Percentiles rank a stretch among this genome's conserved stretches.
phyloP scores from a whole-genome alignment of 2,888 invertebrate species.

The Tortricodes alternella region DNA sequence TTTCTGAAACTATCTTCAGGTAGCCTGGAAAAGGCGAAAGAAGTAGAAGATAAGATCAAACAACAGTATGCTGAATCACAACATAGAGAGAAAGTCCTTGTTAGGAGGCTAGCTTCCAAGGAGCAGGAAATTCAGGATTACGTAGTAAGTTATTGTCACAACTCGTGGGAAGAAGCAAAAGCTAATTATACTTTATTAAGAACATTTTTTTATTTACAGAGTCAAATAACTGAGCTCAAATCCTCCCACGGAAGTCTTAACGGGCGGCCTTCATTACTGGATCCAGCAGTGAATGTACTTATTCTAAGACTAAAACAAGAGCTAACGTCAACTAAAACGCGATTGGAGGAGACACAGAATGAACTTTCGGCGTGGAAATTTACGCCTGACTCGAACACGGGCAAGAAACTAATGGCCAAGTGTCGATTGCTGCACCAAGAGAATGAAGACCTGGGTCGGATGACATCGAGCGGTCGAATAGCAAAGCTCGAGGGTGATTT shows the following conservation, averaged over 20 bases:
- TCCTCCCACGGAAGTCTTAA: conserved; percentile 93
- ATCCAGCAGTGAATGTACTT: conserved; percentile 97
- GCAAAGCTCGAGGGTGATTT: conserved; percentile 98
- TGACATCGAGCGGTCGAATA: conserved; percentile 96
- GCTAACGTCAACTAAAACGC: conserved; percentile 92
- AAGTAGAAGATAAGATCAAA: conserved; percentile 90
- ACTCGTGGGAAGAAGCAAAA: not conserved
- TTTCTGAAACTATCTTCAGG: conserved; percentile 73
- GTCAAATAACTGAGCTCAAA: conserved; percentile 96
- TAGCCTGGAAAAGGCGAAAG: conserved; percentile 87
- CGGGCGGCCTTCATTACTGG: conserved; percentile 87
- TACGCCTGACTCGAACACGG: conserved; percentile 99
- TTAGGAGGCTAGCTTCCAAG: conserved; percentile 95
- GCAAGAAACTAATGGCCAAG: conserved; percentile 98
- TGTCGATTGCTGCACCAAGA: conserved; percentile 97
- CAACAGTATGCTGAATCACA: conserved; percentile 93
- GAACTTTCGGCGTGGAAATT: conserved; percentile 99
- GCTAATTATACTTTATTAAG: not conserved
- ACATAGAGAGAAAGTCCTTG: conserved; percentile 95
- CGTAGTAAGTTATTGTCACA: conserved; percentile 86
- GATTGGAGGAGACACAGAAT: conserved; percentile 97
- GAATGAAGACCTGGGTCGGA: conserved; percentile 98
- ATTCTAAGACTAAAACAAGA: conserved; percentile 96
- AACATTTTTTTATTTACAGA: conserved; percentile 78
- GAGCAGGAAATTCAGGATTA: conserved; percentile 98